A percentile compares a stretch with the other conserved stretches of the same genome.
Conservation (phyloP, 2,113 vertebrate genomes). For the Notothenia rossii region DNA sequence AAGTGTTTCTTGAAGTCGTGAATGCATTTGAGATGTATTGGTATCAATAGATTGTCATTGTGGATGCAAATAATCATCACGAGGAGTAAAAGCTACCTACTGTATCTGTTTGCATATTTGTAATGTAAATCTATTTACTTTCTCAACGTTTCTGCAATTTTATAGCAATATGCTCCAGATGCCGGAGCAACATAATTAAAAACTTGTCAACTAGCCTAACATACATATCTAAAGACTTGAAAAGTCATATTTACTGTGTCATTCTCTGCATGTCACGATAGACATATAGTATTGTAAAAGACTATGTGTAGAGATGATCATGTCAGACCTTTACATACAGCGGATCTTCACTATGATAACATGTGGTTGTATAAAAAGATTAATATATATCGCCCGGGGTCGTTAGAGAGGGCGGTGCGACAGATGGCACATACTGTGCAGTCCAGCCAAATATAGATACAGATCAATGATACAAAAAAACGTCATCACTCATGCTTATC, state of each 20-base stretch:
- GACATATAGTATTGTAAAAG: constrained; percentile 81
- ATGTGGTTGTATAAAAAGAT: constrained; percentile 68
- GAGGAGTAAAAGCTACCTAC: constrained; percentile 82
- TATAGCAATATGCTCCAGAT: constrained; percentile 82
- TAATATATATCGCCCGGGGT: constrained; percentile 60
- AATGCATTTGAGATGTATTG: constrained; percentile 79
- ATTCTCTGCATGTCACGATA: constrained; percentile 83
- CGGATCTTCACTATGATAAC: constrained; percentile 71
- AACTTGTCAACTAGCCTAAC: constrained; percentile 81
- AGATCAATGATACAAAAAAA: constrained; percentile 58
- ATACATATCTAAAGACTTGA: constrained; percentile 84
- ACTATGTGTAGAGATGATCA: constrained; percentile 77
- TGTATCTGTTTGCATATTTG: constrained; percentile 81
- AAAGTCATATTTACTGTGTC: constrained; percentile 84
- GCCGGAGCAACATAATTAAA: constrained; percentile 75
- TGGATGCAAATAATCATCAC: constrained; percentile 81
- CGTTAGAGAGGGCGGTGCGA: constrained; percentile 34
- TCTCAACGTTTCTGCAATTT: constrained; percentile 80
- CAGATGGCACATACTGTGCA: constrained; percentile 54
- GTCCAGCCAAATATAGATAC: constrained; percentile 64
- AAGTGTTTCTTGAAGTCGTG: constrained; percentile 79
- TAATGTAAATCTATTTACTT: constrained; percentile 82
- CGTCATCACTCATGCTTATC: constrained; percentile 61
- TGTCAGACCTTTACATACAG: constrained; percentile 73
- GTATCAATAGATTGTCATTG: constrained; percentile 80